These are phyloP conservation scores for Agrochola litura DNA, from an alignment of 2,888 invertebrate species.

Conservation along the genomic window DNA sequence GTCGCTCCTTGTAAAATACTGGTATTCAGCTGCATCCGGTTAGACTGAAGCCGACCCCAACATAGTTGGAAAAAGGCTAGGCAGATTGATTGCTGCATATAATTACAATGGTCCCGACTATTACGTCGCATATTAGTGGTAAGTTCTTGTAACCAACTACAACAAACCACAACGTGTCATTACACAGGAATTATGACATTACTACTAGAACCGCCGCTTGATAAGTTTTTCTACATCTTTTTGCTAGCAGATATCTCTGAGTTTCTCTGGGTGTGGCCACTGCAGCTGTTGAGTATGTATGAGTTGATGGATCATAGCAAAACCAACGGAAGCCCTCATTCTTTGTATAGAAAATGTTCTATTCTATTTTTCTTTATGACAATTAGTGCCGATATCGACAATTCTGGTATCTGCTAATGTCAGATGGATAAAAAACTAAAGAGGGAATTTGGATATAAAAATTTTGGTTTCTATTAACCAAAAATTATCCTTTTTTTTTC, in stretches of 20 bases:
- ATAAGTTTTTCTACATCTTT: slow-evolving; percentile 59
- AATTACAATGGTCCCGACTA: slow-evolving; percentile 33
- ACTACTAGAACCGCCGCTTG: slow-evolving; percentile 50
- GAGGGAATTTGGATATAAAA: background rate
- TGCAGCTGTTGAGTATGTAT: slow-evolving; percentile 30
- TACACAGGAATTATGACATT: slow-evolving; percentile 66
- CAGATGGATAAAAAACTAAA: background rate
- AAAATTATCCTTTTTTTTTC: background rate
- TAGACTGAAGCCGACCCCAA: no score
- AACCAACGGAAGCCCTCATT: slow-evolving; percentile 40
- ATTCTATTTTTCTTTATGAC: background rate
- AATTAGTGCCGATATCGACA: background rate
- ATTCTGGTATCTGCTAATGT: slow-evolving; percentile 2
- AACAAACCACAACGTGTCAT: slow-evolving; percentile 52
- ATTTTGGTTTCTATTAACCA: background rate
- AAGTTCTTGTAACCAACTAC: slow-evolving; percentile 21
- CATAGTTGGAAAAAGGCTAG: no score
- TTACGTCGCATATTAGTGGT: slow-evolving; percentile 39
- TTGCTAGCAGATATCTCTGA: slow-evolving; percentile 50
- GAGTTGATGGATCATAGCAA: slow-evolving; percentile 33
- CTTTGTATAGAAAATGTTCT: slow-evolving; percentile 30
- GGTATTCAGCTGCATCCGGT: no score
- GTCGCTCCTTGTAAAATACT: no score
- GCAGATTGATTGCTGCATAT: background rate
- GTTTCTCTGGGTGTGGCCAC: slow-evolving; percentile 66